Evolutionary conservation across 2,113 vertebrate species (phyloP), one percentile per base, ranked within the genome.

Genomic region (Percina caprodes): DNA sequence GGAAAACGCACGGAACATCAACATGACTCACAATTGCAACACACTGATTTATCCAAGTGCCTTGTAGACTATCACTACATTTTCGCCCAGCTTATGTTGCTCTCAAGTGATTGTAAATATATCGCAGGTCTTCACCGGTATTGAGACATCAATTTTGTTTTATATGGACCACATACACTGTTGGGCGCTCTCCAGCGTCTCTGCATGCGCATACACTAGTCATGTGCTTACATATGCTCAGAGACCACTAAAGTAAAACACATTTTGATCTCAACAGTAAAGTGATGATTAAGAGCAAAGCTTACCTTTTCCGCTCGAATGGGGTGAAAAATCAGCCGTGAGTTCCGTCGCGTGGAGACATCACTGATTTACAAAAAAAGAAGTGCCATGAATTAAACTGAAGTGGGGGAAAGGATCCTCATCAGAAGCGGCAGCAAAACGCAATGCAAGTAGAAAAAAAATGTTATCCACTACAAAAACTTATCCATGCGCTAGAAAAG

Each of bases 381-480:
- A 94, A 92, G 92, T 94, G 89, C 93, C 93, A 90, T 84, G 90
- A 90, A 93, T 91, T 87, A 84, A 83, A 86, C 83, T 93, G 90
- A 93, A 94, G 93, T 90, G 58, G 16, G 80, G 79, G 74, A 69
- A 74, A 79, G 83, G 84, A 89, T 94, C 92, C 93, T 94, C 91
- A 86, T 90, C 80, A 79, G 87, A 66, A 84, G 75, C 70, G 66
- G 87, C 69, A 88, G 85, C 39, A 88, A 85, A 92, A 92, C 51
- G 81, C 63, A 68, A 65, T 58, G 66, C 74, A 80, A 89, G 74
- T 67, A 79, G 74, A 67, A 83, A 76, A 67, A 89, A 90, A 86
- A 82, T 83, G 85, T 87, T 92, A 95, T 95, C 95, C 94, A 88
- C 91, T 93, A 93, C 63, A 88, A 92, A 88, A 94, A 94, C 90